phyloP scores from a whole-genome alignment of 2,113 vertebrate genomes.

The Percopsis transmontana region DNA sequence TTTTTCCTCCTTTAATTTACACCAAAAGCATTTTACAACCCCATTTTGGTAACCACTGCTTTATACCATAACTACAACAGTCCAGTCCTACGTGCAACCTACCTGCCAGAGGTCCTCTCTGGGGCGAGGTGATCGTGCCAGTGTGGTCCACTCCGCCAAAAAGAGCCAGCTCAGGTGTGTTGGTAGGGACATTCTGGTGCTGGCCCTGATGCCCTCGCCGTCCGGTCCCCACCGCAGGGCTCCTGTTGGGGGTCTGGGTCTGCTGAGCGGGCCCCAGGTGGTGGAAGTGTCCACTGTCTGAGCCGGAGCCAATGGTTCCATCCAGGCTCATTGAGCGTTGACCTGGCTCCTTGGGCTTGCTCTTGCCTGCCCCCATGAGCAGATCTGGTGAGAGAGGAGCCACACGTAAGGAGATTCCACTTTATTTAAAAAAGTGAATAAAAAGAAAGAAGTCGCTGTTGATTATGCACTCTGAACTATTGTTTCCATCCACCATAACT shows the following conservation, averaged over 20 bases:
- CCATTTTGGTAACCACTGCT: neutral
- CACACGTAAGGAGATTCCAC: neutral
- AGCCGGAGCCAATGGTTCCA: constrained; percentile 79
- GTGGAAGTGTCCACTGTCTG: constrained; percentile 76
- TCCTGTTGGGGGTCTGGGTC: constrained; percentile 88
- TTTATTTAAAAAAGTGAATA: too few relatives aligned
- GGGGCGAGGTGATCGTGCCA: constrained; percentile 83
- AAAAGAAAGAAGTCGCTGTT: too few relatives aligned
- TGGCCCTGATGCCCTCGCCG: constrained; percentile 80
- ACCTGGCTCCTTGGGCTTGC: constrained; percentile 92
- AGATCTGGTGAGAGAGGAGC: constrained; percentile 59
- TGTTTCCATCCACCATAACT: too few relatives aligned
- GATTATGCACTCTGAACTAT: too few relatives aligned
- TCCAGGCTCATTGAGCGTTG: constrained; percentile 94
- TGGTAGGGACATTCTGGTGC: constrained; percentile 70
- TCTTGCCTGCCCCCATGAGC: constrained; percentile 94
- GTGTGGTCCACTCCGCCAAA: constrained; percentile 90
- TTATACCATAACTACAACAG: neutral
- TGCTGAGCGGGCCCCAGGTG: constrained; percentile 76
- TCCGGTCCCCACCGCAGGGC: constrained; percentile 77
- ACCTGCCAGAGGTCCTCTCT: constrained; percentile 79
- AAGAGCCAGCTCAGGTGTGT: constrained; percentile 79
- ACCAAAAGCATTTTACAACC: constrained; percentile 5
- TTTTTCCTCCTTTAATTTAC: neutral
- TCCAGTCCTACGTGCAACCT: neutral